Evolutionary conservation across 2,888 invertebrate genomes (phyloP).

Genomic region (Celastrina argiolus): DNA sequence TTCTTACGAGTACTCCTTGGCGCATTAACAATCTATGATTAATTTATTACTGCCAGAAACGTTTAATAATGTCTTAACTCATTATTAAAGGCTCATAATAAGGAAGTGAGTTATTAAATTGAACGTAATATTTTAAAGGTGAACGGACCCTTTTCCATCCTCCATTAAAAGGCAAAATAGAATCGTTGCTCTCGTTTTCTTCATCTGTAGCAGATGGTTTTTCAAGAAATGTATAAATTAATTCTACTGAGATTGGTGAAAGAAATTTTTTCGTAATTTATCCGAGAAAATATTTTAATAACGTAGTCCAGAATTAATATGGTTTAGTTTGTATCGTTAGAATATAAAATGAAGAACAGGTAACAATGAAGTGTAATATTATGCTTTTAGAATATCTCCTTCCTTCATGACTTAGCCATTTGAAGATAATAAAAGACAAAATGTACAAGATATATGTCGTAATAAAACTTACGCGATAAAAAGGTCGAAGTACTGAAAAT

Average conservation of each 20-base stretch:
- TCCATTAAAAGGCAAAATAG: not conserved
- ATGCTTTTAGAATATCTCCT: not conserved
- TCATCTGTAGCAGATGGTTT: not conserved
- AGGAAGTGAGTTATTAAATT: conserved; percentile 1
- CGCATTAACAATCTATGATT: conserved; percentile 11
- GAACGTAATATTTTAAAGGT: not conserved
- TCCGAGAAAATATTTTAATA: not conserved
- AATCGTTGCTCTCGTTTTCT: not conserved
- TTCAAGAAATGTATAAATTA: conserved; percentile 1
- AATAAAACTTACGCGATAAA: not conserved
- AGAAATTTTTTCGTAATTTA: not conserved
- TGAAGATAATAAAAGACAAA: not conserved
- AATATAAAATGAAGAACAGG: too few species aligned
- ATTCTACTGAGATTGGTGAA: not conserved
- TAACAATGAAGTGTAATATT: too few species aligned
- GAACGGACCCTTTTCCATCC: not conserved
- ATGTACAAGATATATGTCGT: not conserved
- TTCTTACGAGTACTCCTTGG: conserved; percentile 1
- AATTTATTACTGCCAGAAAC: conserved; percentile 2
- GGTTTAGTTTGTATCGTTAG: too few species aligned
- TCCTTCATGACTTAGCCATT: not conserved
- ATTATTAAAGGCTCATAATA: not conserved
- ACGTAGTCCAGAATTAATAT: not conserved
- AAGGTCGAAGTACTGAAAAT: not conserved
- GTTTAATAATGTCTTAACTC: conserved; percentile 1